A percentile compares a stretch with the other conserved stretches of the same genome.
Conservation (phyloP, 2,113 vertebrate species). For the Oreochromis spilurus region DNA sequence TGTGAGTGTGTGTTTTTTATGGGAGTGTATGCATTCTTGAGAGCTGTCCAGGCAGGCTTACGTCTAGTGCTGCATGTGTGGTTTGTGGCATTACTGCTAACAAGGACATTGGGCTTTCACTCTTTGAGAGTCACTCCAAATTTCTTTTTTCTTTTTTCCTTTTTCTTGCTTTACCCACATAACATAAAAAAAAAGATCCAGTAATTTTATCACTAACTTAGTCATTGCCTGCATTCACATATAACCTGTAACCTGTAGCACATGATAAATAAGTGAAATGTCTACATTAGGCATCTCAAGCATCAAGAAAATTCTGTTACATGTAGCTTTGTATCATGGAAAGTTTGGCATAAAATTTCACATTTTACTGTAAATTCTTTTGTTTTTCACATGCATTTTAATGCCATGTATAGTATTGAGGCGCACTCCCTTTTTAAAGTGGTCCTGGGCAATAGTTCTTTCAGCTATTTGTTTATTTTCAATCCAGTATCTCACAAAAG, state of each 20-base stretch:
- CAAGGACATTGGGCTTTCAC: not conserved
- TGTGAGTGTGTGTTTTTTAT: not conserved
- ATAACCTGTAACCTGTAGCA: not conserved
- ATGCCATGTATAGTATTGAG: not conserved
- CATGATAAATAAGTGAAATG: not conserved
- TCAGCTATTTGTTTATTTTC: not conserved
- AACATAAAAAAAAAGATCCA: not conserved
- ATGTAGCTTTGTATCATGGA: not conserved
- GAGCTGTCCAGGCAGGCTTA: not conserved
- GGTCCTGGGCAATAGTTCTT: not conserved
- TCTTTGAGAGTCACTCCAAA: not conserved
- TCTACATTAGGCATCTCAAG: not conserved
- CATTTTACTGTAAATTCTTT: not conserved
- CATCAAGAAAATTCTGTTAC: not conserved
- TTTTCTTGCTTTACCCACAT: not conserved
- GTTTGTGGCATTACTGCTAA: not conserved
- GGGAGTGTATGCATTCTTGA: not conserved
- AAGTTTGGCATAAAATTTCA: not conserved
- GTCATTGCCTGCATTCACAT: not conserved
- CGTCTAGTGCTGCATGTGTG: not conserved
- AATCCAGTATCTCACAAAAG: not conserved
- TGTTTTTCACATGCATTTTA: not conserved
- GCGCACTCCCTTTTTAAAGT: not conserved
- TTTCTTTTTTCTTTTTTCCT: not conserved
- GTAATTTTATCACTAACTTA: not conserved